These are phyloP conservation scores for Xylophagus ater DNA, from an alignment of 2,888 invertebrate genomes.

Conservation along the genomic window DNA sequence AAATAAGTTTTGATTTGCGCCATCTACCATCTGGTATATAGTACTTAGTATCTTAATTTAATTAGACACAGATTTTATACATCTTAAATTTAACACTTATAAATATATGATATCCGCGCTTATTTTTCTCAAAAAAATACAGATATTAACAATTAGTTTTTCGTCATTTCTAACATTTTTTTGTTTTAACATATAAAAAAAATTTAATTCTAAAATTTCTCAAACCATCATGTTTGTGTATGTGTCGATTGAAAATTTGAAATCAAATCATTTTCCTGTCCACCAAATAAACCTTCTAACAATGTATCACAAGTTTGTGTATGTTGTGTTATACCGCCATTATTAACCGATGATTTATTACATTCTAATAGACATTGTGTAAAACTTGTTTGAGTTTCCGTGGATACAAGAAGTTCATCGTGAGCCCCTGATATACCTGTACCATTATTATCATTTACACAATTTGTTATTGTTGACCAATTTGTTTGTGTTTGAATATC, in stretches of 20 bases:
- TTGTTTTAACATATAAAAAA: no score
- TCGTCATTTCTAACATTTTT: no score
- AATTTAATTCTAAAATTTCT: slow-evolving; percentile 17
- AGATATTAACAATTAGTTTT: no score
- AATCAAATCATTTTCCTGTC: slow-evolving; percentile 28
- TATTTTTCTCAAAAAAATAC: no score
- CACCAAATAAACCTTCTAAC: slow-evolving; percentile 29
- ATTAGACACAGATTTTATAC: no score
- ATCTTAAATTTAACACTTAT: no score
- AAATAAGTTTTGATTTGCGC: no score
- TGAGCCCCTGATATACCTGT: slow-evolving; percentile 25
- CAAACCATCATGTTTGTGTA: slow-evolving; percentile 36
- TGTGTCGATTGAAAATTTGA: slow-evolving; percentile 31
- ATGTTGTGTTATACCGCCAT: slow-evolving; percentile 29
- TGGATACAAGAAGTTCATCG: slow-evolving; percentile 45
- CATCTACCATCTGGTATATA: no score
- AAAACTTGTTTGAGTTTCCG: slow-evolving; percentile 47
- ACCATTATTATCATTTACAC: not conserved
- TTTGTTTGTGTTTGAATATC: slow-evolving; percentile 48
- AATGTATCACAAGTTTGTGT: slow-evolving; percentile 35
- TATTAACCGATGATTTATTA: slow-evolving; percentile 13
- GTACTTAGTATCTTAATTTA: no score
- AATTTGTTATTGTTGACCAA: slow-evolving; percentile 30
- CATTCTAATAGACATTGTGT: slow-evolving; percentile 27
- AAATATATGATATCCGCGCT: no score